phyloP scores from a whole-genome alignment of 2,888 invertebrate genomes.

The Trileptium ribeirensis region DNA sequence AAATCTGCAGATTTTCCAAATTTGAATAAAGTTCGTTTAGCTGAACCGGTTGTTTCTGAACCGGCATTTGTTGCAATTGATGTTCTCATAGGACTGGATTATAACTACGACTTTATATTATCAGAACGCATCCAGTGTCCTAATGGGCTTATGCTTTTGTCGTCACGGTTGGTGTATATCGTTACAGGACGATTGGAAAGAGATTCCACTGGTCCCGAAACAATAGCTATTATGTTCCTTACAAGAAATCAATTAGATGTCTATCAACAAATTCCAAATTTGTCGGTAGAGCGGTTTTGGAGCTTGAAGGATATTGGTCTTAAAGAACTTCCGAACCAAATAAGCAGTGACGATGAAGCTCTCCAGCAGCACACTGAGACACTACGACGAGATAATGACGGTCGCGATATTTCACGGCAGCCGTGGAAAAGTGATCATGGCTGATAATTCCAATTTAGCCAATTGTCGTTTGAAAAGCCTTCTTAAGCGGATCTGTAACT shows the following conservation, averaged over 20 bases:
- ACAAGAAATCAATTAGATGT: not conserved
- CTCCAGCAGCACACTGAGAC: not conserved
- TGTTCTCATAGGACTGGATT: too few species aligned
- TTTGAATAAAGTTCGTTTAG: too few species aligned
- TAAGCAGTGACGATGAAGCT: conserved; percentile 2
- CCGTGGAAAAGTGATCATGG: conserved; percentile 15
- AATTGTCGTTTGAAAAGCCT: not conserved
- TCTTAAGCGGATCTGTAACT: not conserved
- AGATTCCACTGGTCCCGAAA: not conserved
- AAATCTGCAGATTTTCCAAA: too few species aligned
- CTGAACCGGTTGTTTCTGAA: not conserved
- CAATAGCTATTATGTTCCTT: not conserved
- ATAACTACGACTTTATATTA: too few species aligned
- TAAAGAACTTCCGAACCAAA: not conserved
- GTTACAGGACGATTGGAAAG: not conserved
- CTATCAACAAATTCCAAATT: not conserved
- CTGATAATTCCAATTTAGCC: conserved; percentile 10
- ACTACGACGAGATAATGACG: not conserved
- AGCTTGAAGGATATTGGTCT: conserved; percentile 1
- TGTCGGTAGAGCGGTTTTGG: conserved; percentile 2
- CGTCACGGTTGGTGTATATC: not conserved
- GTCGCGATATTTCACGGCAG: not conserved
- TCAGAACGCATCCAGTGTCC: too few species aligned
- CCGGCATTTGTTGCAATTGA: too few species aligned
- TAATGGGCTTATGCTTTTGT: not conserved